These are phyloP conservation scores for Caranx melampygus DNA, from an alignment of 2,113 vertebrate genomes.

Conservation along the genomic window DNA sequence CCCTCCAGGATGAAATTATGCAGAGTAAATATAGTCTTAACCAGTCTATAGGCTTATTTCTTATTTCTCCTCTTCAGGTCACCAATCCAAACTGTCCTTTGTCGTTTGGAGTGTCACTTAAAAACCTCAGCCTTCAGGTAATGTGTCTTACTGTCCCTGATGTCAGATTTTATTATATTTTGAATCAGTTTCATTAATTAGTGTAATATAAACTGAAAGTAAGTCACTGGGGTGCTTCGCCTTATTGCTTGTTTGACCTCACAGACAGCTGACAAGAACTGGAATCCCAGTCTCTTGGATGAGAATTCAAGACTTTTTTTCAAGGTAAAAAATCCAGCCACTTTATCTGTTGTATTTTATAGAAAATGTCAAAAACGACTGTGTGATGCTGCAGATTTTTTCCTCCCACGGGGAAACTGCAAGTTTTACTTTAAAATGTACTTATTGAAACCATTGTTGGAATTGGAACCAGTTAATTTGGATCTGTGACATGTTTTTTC, in stretches of 20 bases:
- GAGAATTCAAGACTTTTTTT: constrained; percentile 93
- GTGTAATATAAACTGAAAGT: neutral
- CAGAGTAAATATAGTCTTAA: neutral
- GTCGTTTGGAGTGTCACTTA: constrained; percentile 95
- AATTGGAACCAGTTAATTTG: constrained; percentile 1
- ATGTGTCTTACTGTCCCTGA: constrained; percentile 6
- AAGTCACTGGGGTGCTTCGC: neutral
- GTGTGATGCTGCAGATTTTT: neutral
- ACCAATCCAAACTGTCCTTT: constrained; percentile 92
- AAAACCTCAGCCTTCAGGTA: constrained; percentile 98
- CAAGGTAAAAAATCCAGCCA: constrained; percentile 86
- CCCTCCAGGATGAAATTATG: neutral
- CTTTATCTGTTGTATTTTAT: neutral
- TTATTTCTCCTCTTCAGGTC: constrained; percentile 80
- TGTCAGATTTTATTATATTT: neutral
- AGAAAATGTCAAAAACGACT: neutral
- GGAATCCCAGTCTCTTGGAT: constrained; percentile 94
- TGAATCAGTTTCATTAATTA: neutral
- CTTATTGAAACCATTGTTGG: neutral
- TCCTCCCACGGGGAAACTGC: neutral
- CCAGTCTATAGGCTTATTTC: neutral
- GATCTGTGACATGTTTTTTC: neutral
- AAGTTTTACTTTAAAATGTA: neutral
- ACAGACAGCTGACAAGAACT: constrained; percentile 93
- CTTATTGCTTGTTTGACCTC: constrained; percentile 37